Evolutionary conservation across 2,113 vertebrate species (phyloP).

Genomic region (Burhinus bistriatus): DNA sequence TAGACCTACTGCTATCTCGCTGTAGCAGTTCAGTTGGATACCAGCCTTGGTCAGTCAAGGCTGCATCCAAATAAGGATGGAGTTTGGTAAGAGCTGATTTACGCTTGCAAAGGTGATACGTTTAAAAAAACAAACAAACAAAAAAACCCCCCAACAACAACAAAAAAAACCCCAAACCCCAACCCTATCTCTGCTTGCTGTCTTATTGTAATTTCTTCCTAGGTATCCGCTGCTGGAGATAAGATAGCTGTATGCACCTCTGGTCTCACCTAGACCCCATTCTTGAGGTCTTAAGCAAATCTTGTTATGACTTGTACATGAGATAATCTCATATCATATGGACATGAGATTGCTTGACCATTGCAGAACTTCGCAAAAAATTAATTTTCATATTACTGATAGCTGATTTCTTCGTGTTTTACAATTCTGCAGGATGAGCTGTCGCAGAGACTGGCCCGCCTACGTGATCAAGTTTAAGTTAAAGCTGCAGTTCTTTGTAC

Average conservation of each 20-base stretch:
- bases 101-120: background rate
- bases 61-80: background rate
- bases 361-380: background rate
- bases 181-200: background rate
- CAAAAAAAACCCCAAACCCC: too few species aligned
- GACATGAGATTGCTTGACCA: background rate
- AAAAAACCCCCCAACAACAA: too few species aligned
- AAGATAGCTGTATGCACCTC: background rate
- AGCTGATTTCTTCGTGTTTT: background rate
- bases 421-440: slow-evolving; percentile 84
- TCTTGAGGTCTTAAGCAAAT: background rate
- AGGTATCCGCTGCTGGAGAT: background rate
- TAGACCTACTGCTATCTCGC: rapidly evolving
- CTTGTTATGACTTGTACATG: background rate
- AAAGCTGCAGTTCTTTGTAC: background rate
- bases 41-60: background rate
- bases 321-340: background rate
- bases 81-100: background rate
- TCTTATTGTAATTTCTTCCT: background rate
- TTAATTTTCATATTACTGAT: background rate
- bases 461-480: slow-evolving; percentile 88
- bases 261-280: background rate
- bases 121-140: background rate
- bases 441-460: slow-evolving; percentile 90
- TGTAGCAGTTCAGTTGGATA: background rate